Base-by-base conservation (phyloP, 2,888 invertebrate genomes). In the Papilio elwesi region DNA sequence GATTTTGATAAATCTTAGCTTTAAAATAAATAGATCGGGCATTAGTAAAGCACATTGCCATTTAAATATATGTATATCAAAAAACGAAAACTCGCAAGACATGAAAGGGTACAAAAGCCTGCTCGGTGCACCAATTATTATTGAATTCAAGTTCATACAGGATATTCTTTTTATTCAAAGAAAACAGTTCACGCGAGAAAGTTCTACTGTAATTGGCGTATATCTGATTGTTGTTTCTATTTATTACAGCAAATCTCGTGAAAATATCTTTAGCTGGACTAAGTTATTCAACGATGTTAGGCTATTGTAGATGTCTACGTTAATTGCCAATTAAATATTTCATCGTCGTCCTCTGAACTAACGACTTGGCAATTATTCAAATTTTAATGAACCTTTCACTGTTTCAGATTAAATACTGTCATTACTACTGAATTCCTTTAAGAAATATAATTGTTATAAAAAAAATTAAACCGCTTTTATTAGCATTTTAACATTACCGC, bases 291-390 rank as follows among this genome's bases (percentile, higher is more conserved):
- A 57, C 48, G 57, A 38, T 57, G 48, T 49, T 36, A 55, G 47
- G 36, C 64, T 48, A 62, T 63, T 53, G 68, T 68, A 64, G 64
- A 73, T 57, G 64, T 53, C 43, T 68, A 55, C 15, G 68, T 68
- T 73, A 68, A 73, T 73, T 73, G 68, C 68, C 72, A 73, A 73
- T 73, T 73, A 73, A n/a, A 68, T 68, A 64, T 73, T 73, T 68
- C 68, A 68, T 63, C 59, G 67, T 71, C 53, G 49, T 72, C 62
- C 62, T 71, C 52, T 49, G 53, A 68, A 72, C 68, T 72, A 72
- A 72, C 62, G 68, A 68, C 48, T 72, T 62, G 57, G 62, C 72
- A 53, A 72, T 72, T 72, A 72, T 72, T 68, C 68, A 72, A 63
- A 72, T 38, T 72, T 68, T 72, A 72, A 72, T 68, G 67, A 72